Conservation (phyloP, 2,888 invertebrate genomes). For the Barypeithes pellucidus region DNA sequence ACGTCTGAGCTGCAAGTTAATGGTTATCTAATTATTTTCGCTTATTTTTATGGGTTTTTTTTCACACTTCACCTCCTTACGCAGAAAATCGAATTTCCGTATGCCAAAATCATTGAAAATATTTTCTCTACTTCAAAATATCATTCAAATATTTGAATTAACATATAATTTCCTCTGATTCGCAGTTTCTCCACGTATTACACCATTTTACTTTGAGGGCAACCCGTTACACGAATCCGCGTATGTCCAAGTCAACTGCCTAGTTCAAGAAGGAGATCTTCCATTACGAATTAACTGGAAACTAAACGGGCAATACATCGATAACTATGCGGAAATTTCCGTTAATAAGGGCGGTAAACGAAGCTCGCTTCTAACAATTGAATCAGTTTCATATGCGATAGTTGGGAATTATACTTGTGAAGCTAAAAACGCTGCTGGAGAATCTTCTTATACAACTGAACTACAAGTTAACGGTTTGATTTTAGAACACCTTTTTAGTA, state of each 20-base stretch:
- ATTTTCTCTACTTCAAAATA: too few species aligned
- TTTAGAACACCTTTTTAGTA: background rate
- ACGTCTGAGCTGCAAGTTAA: conserved; percentile 73
- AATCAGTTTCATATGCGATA: conserved; percentile 78
- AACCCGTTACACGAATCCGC: conserved; percentile 73
- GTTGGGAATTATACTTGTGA: conserved; percentile 80
- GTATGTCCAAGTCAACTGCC: conserved; percentile 73
- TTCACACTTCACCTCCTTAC: background rate
- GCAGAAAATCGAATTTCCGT: background rate
- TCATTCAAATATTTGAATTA: too few species aligned
- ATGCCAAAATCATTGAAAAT: background rate
- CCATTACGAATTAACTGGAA: conserved; percentile 84
- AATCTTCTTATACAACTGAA: conserved; percentile 75
- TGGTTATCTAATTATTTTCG: conserved; percentile 67
- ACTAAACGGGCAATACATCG: conserved; percentile 78
- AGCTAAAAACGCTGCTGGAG: conserved; percentile 78
- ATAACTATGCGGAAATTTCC: conserved; percentile 73
- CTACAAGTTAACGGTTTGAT: conserved; percentile 79
- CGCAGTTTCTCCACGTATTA: conserved; percentile 86
- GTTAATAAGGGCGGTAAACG: conserved; percentile 71
- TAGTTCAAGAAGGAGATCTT: conserved; percentile 81
- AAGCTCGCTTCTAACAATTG: conserved; percentile 75
- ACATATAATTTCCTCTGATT: conserved; percentile 3
- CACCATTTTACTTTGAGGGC: conserved; percentile 84
- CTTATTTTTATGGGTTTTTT: background rate